A percentile compares a stretch with the other conserved stretches of the same genome.
phyloP scores from a whole-genome alignment of 2,113 vertebrate species.

The Corvus hawaiiensis region DNA sequence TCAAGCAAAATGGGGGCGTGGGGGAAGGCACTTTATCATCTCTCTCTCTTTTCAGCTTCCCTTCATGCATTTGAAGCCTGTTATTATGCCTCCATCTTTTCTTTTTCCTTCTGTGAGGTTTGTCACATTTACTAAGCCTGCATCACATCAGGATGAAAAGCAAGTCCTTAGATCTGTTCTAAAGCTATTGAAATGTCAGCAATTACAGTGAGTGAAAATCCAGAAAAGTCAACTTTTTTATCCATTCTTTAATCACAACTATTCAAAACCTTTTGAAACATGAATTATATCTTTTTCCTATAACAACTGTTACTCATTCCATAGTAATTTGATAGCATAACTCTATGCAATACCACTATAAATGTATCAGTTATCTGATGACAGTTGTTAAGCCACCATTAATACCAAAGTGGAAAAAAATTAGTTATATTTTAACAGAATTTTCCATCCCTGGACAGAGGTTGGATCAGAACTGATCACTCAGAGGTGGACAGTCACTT shows the following conservation, averaged over 20 bases:
- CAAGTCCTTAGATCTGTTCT: neutral
- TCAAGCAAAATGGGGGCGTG: neutral
- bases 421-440: neutral
- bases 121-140: neutral
- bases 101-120: neutral
- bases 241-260: neutral
- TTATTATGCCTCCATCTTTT: neutral
- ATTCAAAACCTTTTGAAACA: slow-evolving; percentile 3
- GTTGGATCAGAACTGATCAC: neutral
- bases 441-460: neutral
- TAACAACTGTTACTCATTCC: neutral
- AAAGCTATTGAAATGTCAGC: slow-evolving; percentile 8
- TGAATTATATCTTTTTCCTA: neutral
- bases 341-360: neutral
- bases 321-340: neutral
- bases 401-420: neutral
- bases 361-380: neutral
- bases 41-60: neutral
- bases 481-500: neutral
- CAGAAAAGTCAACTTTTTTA: neutral
- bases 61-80: neutral
- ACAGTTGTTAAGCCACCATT: neutral
- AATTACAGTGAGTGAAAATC: neutral
- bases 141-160: neutral
- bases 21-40: neutral